Evolutionary conservation across 1,140 invertebrate genomes (phyloP), one percentile per base, ranked within the genome.

Genomic region (Limonius californicus): DNA sequence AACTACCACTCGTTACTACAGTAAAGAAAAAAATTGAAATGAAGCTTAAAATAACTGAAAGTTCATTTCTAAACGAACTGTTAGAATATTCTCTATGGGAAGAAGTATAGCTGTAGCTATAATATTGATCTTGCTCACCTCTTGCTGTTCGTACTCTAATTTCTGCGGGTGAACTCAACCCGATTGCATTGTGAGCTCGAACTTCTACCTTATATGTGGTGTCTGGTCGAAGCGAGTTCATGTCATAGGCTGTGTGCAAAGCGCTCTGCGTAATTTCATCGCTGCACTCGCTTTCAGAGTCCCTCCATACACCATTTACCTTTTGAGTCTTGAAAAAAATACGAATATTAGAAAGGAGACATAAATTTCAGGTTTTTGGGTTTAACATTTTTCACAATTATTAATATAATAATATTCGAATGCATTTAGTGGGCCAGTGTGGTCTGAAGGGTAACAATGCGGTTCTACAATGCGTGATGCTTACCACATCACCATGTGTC

Each of bases 171-270:
- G 83, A 76, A 65, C 92, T 92, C 74, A 79, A 88, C 45, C 92
- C 93, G 47, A 95, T 89, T 8, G 82, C 76, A 77, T 97, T 97
- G 70, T 91, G 89, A 11, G 94, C 94, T 70, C 84, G 82, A 16
- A 96, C 77, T 72, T 94, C 89, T 67, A 92, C 85, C 69, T 83
- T 84, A 80, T 97, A 96, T 59, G 83, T 85, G 0, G 89, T 89
- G 70, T 94, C 87, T 0, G 91, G 83, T 15, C 78, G 76, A 0
- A 97, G 80, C 8, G 83, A 72, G 45, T 81, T 81, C 62, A 95
- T 76, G 77, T 87, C 85, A 62, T 83, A 85, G 43, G 77, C 83
- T 15, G 86, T 85, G 42, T 83, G 84, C 66, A 85, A 80, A 12
- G 77, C 81, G 18, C 77, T 80, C 67, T 81, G 84, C 8, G 82